Conservation (phyloP, 2,888 invertebrate species). For the Oxycera nigricornis region DNA sequence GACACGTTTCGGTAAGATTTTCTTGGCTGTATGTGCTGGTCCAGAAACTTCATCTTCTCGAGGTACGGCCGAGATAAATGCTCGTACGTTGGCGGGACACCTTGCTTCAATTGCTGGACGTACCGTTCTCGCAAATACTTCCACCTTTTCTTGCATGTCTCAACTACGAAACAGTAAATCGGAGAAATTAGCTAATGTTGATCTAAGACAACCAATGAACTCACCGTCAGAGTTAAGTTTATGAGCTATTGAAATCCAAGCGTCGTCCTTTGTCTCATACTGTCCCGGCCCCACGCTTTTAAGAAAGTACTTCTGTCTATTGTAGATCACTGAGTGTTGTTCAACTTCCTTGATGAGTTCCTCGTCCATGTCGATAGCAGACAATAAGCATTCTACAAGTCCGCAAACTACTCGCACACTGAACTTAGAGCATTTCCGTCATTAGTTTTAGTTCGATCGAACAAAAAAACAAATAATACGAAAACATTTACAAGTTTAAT, state of each 20-base stretch:
- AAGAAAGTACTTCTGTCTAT: constrained; percentile 61
- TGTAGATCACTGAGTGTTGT: constrained; percentile 60
- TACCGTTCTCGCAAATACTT: constrained; percentile 61
- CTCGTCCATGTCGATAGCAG: no score
- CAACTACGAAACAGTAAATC: no score
- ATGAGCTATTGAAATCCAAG: constrained; percentile 59
- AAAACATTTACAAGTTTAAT: not conserved
- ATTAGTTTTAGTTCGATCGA: not conserved
- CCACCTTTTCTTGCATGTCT: constrained; percentile 62
- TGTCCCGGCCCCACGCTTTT: constrained; percentile 54
- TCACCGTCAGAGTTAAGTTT: constrained; percentile 60
- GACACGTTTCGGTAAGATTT: constrained; percentile 61
- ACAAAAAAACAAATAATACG: not conserved
- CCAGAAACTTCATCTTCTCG: constrained; percentile 62
- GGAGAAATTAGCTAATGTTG: no score
- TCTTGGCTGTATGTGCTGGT: constrained; percentile 61
- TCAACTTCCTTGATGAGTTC: constrained; percentile 61
- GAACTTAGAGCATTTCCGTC: not conserved
- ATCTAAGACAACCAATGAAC: no score
- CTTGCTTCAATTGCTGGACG: constrained; percentile 61
- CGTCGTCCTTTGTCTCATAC: constrained; percentile 61
- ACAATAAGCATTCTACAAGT: no score
- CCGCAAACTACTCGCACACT: not conserved
- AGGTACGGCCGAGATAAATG: constrained; percentile 61
- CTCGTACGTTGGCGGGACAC: constrained; percentile 61